Conservation (phyloP, 1,140 invertebrate genomes). For the Rhopalosiphum padi region DNA sequence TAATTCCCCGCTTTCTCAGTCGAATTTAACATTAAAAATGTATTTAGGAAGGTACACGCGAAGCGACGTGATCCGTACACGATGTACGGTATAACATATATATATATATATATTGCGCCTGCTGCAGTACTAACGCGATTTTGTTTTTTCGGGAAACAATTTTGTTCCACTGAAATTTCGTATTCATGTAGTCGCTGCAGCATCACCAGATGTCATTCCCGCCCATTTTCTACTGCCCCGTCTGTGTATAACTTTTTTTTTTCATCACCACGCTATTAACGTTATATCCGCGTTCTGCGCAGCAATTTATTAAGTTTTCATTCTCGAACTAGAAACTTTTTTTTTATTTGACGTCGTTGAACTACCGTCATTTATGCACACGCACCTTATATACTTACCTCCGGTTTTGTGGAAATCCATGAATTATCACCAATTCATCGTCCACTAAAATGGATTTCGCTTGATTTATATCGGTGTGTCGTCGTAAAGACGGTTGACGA, state of each 20-base stretch:
- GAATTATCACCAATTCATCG: neutral
- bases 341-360: neutral
- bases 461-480: neutral
- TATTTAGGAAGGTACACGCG: neutral
- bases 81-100: neutral
- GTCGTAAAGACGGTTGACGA: neutral
- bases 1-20: neutral
- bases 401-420: neutral
- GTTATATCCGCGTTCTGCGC: neutral
- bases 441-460: neutral
- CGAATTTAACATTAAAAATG: neutral
- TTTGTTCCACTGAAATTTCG: neutral
- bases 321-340: neutral
- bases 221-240: too few species aligned
- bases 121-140: neutral
- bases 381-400: neutral
- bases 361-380: neutral
- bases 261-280: neutral
- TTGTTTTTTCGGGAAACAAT: constrained; percentile 18
- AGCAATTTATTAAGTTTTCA: constrained; percentile 44
- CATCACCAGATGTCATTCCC: neutral
- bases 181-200: constrained; percentile 10
- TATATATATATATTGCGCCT: neutral
- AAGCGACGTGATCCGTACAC: neutral
- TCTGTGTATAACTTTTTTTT: constrained; percentile 2